phyloP scores from a whole-genome alignment of 2,888 invertebrate species.

The Drosophila demipolita region DNA sequence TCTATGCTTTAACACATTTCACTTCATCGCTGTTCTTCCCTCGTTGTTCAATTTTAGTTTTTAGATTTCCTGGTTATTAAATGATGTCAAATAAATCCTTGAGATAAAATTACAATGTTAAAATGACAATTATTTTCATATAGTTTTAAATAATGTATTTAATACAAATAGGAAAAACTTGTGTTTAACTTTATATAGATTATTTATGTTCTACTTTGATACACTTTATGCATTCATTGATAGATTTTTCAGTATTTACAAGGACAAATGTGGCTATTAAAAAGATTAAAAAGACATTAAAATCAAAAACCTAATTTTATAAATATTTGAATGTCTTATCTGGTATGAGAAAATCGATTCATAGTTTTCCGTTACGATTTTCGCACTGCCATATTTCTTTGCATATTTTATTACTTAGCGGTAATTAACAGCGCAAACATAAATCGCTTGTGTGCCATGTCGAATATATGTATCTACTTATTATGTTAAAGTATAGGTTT shows the following conservation, averaged over 20 bases:
- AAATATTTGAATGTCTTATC: neutral
- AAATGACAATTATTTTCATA: slow-evolving; percentile 7
- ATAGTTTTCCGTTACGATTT: neutral
- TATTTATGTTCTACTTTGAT: slow-evolving; percentile 37
- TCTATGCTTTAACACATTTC: neutral
- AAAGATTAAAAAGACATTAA: slow-evolving; percentile 6
- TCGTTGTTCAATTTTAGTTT: neutral
- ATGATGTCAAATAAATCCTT: neutral
- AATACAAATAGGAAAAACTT: slow-evolving; percentile 24
- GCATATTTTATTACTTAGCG: slow-evolving; percentile 5
- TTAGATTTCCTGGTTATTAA: neutral
- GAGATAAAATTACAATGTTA: neutral
- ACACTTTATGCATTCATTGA: slow-evolving; percentile 24
- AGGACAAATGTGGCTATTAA: slow-evolving; percentile 10
- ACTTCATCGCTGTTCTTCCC: neutral
- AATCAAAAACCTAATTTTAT: neutral
- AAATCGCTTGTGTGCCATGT: neutral
- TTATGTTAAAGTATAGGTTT: slow-evolving; percentile 16
- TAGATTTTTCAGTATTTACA: slow-evolving; percentile 30
- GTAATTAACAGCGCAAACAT: neutral
- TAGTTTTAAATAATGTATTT: slow-evolving; percentile 14
- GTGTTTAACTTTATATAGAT: slow-evolving; percentile 37
- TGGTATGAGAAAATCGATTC: neutral
- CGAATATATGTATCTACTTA: neutral
- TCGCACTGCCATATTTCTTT: slow-evolving; percentile 6